Evolutionary conservation across 2,113 vertebrate species (phyloP), one percentile per base, ranked within the genome.

Genomic region (Limnothrissa miodon): DNA sequence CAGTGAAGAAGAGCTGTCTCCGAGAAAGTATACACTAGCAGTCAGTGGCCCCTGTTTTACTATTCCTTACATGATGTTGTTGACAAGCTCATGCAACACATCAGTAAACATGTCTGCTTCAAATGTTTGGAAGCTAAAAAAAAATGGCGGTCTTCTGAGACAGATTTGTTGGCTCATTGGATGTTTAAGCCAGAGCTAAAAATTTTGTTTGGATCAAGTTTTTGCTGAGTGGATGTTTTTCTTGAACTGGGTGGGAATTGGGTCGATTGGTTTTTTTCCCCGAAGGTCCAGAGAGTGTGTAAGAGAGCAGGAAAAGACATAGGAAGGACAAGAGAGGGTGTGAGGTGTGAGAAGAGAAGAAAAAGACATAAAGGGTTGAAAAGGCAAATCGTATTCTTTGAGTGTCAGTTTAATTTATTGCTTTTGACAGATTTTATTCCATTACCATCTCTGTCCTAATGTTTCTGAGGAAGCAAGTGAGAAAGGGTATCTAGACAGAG

Each of bases 301-400:
- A 25, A 56, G 36, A 42, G 33, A 8, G 19, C 36, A n/a, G n/a
- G n/a, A n/a, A n/a, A n/a, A n/a, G n/a, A n/a, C n/a, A n/a, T n/a
- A n/a, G n/a, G n/a, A n/a, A n/a, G n/a, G n/a, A n/a, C n/a, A 74
- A 36, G 45, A 29, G 51, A 17, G n/a, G 17, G 29, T 79, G 83
- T 46, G 81, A 82, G n/a, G n/a, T n/a, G 62, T 46, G 82, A 83
- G 29, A 78, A 44, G 56, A 45, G 29, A 74, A 66, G 78, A 45
- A 45, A 39, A 48, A 81, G 51, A 62, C 21, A 62, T 33, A 42
- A 10, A 11, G 17, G 46, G 46, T 48, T 48, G 51, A 42, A n/a
- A n/a, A 62, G 42, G 81, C 59, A 66, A 51, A 6, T 6, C 3
- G 56, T 13, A 23, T 13, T 17, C 17, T 70, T 10, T 17, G 15